Conservation (phyloP, 2,113 vertebrate species). For the Haemorhous mexicanus region DNA sequence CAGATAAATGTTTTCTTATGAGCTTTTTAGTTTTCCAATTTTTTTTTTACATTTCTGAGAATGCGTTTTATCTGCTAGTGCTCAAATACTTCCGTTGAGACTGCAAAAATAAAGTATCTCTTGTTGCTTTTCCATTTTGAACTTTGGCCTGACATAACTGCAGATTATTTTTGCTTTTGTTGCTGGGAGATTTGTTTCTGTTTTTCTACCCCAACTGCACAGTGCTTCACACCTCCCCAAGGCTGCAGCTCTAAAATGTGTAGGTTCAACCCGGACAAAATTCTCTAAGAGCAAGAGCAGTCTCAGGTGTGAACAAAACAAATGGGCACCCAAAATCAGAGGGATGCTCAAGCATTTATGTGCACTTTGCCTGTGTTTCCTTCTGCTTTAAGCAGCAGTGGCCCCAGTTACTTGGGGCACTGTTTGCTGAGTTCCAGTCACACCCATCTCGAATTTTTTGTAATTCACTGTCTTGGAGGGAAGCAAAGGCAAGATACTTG, state of each 20-base stretch:
- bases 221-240: background rate
- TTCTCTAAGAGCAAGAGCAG: background rate
- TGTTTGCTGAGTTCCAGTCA: background rate
- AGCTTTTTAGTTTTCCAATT: background rate
- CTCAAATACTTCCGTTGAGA: background rate
- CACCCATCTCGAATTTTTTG: background rate
- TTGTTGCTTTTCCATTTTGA: background rate
- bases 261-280: background rate
- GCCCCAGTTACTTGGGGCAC: background rate
- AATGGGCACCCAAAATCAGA: background rate
- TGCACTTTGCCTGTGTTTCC: background rate
- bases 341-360: accelerated
- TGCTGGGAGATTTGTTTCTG: background rate
- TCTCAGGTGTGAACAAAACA: background rate
- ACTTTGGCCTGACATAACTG: background rate
- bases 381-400: background rate
- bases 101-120: background rate
- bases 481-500: background rate
- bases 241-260: accelerated
- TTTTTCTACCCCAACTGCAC: background rate
- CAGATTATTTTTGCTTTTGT: background rate
- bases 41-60: background rate
- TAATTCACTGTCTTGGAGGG: background rate
- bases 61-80: accelerated
- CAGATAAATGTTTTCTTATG: background rate